phyloP scores from a whole-genome alignment of 2,888 invertebrate species.

The Scaptodrosophila latifasciaeformis region DNA sequence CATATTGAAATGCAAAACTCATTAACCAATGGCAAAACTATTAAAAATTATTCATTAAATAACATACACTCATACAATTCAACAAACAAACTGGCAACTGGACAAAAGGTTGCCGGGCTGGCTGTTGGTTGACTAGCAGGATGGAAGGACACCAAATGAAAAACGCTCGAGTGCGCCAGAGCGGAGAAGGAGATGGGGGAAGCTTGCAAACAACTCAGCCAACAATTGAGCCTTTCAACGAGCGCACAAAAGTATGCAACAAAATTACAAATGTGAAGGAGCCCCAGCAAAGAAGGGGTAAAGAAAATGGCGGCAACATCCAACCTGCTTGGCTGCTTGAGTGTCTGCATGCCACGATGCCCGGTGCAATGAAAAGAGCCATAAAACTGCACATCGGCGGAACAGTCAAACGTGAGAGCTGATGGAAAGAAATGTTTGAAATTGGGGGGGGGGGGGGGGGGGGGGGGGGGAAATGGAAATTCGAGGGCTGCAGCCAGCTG shows the following conservation, averaged over 20 bases:
- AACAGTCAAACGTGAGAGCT: constrained; percentile 31
- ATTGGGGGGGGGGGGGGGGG: not conserved
- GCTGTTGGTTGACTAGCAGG: no score
- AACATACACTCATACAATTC: constrained; percentile 30
- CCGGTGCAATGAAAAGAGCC: constrained; percentile 5
- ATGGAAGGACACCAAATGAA: not conserved
- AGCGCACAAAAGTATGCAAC: constrained; percentile 57
- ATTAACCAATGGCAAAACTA: constrained; percentile 37
- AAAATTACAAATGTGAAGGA: constrained; percentile 52
- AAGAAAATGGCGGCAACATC: not conserved
- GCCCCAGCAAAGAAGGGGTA: constrained; percentile 10
- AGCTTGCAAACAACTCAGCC: no score
- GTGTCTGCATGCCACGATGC: not conserved
- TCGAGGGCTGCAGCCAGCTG: constrained; percentile 15
- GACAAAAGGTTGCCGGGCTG: not conserved
- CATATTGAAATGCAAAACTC: not conserved
- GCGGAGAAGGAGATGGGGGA: no score
- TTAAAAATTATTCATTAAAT: constrained; percentile 65
- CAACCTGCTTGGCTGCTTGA: not conserved
- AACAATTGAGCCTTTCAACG: constrained; percentile 1
- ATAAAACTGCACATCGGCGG: not conserved
- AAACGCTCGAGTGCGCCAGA: no score
- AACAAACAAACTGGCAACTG: not conserved
- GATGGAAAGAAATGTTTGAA: not conserved
- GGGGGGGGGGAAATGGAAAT: not conserved